Conservation (phyloP, 2,888 invertebrate species). For the Cataglyphis albicans region DNA sequence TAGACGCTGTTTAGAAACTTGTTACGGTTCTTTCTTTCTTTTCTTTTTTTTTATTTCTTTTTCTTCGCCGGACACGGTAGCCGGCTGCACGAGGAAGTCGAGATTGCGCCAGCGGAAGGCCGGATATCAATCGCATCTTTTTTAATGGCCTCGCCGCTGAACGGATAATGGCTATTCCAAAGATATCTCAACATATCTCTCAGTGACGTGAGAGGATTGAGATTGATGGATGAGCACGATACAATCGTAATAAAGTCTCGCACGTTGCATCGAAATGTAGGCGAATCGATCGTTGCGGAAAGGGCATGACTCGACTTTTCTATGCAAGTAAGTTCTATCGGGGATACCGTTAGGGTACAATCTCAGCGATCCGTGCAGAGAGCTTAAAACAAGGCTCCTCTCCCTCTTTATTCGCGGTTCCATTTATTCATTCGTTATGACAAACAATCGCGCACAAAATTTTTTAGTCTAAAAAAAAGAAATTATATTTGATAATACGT, state of each 20-base stretch:
- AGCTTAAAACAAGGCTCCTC: conserved; percentile 23
- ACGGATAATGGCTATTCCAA: conserved; percentile 33
- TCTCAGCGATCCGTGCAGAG: conserved; percentile 26
- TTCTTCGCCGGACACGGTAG: conserved; percentile 36
- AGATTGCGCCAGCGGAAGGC: conserved; percentile 52
- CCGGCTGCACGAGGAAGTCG: conserved; percentile 33
- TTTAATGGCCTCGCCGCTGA: conserved; percentile 40
- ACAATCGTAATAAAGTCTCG: conserved; percentile 38
- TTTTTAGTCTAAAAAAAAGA: conserved; percentile 1
- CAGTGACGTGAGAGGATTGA: conserved; percentile 23
- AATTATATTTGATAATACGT: background rate
- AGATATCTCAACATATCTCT: conserved; percentile 38
- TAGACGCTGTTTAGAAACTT: conserved; percentile 19
- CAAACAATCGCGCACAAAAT: background rate
- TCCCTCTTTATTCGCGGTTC: background rate
- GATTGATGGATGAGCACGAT: conserved; percentile 29
- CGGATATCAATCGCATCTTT: conserved; percentile 57
- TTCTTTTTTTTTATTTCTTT: background rate
- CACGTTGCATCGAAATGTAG: conserved; percentile 20
- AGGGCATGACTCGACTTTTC: conserved; percentile 54
- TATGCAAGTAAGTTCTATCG: conserved; percentile 48
- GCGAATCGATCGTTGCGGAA: conserved; percentile 22
- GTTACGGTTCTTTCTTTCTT: conserved; percentile 22
- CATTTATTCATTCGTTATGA: background rate
- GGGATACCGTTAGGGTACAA: conserved; percentile 39